Evolutionary conservation across 1,140 invertebrate species (phyloP).

Genomic region (Colletes gigas): DNA sequence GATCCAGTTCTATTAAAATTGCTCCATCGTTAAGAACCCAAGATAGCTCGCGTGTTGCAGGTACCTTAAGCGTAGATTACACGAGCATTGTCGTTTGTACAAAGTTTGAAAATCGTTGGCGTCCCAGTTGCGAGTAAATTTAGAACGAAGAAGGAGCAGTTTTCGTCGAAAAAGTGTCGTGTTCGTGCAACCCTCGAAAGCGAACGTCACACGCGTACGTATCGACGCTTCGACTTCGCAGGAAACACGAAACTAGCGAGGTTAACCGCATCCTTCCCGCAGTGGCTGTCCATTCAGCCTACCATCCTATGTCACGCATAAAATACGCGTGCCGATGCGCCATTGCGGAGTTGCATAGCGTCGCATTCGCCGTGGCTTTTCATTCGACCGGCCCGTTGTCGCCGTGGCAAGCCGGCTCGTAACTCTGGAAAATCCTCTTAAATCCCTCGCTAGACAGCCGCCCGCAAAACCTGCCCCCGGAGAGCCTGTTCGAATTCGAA

Average conservation of each 20-base stretch:
- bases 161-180: not conserved
- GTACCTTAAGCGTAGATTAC: too few relatives aligned
- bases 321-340: conserved; percentile 49
- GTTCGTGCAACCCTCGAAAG: not conserved
- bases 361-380: conserved; percentile 24
- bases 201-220: not conserved
- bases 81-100: too few relatives aligned
- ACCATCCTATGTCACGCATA: conserved; percentile 54
- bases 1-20: too few relatives aligned
- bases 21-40: too few relatives aligned
- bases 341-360: not conserved
- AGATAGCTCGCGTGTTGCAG: too few relatives aligned
- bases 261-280: conserved; percentile 66
- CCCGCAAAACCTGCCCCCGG: too few relatives aligned
- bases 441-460: not conserved
- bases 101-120: too few relatives aligned
- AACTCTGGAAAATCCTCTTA: conserved; percentile 20
- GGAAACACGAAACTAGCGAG: conserved; percentile 63
- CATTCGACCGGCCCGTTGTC: conserved; percentile 6
- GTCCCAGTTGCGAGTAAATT: too few relatives aligned
- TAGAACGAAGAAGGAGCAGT: too few relatives aligned
- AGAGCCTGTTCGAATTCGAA: not conserved
- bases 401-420: not conserved
- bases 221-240: conserved; percentile 46
- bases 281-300: conserved; percentile 53